phyloP scores from a whole-genome alignment of 2,113 vertebrate species.

The Poecilia latipinna region DNA sequence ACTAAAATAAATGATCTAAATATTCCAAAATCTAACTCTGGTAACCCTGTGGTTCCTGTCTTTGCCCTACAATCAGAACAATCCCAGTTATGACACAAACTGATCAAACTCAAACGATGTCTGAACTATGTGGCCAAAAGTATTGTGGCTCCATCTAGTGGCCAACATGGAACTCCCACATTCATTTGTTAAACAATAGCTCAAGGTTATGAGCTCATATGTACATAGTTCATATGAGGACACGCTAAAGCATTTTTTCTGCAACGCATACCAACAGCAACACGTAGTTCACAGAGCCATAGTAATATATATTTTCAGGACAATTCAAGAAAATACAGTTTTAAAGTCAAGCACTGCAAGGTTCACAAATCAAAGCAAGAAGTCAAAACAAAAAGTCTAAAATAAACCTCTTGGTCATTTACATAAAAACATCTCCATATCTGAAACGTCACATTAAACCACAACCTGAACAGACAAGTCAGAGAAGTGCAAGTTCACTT shows the following conservation, averaged over 20 bases:
- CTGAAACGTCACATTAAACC: conserved; percentile 47
- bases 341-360: conserved; percentile 62
- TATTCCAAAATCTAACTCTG: no score
- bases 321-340: conserved; percentile 70
- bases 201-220: not conserved
- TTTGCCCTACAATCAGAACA: not conserved
- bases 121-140: not conserved
- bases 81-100: not conserved
- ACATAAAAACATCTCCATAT: conserved; percentile 56
- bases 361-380: conserved; percentile 29
- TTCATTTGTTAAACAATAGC: not conserved
- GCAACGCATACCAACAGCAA: not conserved
- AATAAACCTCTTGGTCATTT: conserved; percentile 39
- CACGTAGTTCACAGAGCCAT: conserved; percentile 37
- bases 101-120: not conserved
- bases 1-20: not conserved
- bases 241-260: not conserved
- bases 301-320: conserved; percentile 65
- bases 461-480: conserved; percentile 41
- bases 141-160: conserved; percentile 9
- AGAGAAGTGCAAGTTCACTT: conserved; percentile 59
- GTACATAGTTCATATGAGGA: not conserved
- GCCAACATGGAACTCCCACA: not conserved
- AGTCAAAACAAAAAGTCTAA: conserved; percentile 26
- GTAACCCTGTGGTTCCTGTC: not conserved